Percentiles rank a stretch among this genome's conserved stretches.
These are phyloP conservation scores for Alfaro cultratus DNA, from an alignment of 2,797 vertebrate species.

Conservation along the genomic window DNA sequence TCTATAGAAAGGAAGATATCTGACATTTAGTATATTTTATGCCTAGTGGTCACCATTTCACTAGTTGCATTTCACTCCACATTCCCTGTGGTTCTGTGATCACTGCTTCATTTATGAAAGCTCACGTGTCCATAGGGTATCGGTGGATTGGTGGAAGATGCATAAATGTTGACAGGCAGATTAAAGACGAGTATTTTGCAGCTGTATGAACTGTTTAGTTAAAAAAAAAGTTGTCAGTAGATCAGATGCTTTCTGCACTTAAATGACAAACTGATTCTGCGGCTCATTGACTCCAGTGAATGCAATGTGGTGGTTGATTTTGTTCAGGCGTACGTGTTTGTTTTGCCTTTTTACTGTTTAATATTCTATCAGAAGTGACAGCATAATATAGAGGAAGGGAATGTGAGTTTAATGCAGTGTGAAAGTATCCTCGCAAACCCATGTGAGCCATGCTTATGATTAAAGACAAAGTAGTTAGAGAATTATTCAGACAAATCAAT, in stretches of 20 bases:
- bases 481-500: neutral
- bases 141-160: neutral
- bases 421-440: slow-evolving; percentile 38
- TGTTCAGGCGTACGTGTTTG: slow-evolving; percentile 9
- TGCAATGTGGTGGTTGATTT: slow-evolving; percentile 20
- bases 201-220: neutral
- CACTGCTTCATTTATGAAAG: neutral
- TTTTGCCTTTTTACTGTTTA: slow-evolving; percentile 17
- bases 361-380: slow-evolving; percentile 34
- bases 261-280: neutral
- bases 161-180: neutral
- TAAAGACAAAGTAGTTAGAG: slow-evolving; percentile 34
- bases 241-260: too few species aligned
- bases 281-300: slow-evolving; percentile 12
- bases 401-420: slow-evolving; percentile 30
- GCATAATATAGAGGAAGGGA: slow-evolving; percentile 36
- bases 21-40: neutral
- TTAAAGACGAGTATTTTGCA: neutral
- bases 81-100: too few species aligned
- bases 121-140: neutral
- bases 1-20: neutral
- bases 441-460: slow-evolving; percentile 30
- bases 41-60: neutral
- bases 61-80: neutral
- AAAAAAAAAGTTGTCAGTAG: neutral